These are phyloP conservation scores for Sylvilagus floridanus DNA, from an alignment of 2,797 vertebrate species.

Conservation along the genomic window DNA sequence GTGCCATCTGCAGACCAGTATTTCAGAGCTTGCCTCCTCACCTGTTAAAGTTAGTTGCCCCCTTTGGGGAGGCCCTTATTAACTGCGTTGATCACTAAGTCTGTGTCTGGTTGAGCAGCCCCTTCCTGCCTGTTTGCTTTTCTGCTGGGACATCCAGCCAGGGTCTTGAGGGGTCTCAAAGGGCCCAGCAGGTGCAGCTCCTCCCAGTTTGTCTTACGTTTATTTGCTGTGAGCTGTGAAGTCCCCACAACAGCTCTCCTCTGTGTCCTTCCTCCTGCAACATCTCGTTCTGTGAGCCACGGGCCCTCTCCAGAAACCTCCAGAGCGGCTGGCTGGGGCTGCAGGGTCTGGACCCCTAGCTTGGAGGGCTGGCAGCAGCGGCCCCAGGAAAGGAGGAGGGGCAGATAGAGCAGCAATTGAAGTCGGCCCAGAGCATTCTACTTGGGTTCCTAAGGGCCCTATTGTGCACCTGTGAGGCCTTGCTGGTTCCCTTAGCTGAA, in stretches of 20 bases:
- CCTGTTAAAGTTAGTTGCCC: neutral
- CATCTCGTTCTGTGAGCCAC: neutral
- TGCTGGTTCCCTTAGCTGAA: neutral
- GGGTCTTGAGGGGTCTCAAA: conserved; percentile 79
- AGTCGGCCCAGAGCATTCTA: neutral
- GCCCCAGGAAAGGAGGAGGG: neutral
- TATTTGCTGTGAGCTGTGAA: neutral
- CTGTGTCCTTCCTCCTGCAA: rapidly evolving
- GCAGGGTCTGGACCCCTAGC: neutral
- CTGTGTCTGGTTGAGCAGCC: conserved; percentile 81
- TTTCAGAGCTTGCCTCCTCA: neutral
- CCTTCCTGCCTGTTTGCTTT: conserved; percentile 72
- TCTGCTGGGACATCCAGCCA: conserved; percentile 75
- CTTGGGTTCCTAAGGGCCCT: neutral
- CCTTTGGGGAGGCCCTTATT: neutral
- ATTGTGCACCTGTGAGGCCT: rapidly evolving
- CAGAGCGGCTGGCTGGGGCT: neutral
- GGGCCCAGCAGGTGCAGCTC: conserved; percentile 6
- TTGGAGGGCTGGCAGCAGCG: neutral
- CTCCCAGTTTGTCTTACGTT: neutral
- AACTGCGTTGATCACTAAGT: conserved; percentile 80
- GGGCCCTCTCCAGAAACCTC: neutral
- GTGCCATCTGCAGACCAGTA: conserved; percentile 43
- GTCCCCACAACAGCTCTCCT: neutral
- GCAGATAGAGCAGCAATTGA: neutral